phyloP scores from a whole-genome alignment of 2,888 invertebrate genomes.

The Chelonus formosanus region DNA sequence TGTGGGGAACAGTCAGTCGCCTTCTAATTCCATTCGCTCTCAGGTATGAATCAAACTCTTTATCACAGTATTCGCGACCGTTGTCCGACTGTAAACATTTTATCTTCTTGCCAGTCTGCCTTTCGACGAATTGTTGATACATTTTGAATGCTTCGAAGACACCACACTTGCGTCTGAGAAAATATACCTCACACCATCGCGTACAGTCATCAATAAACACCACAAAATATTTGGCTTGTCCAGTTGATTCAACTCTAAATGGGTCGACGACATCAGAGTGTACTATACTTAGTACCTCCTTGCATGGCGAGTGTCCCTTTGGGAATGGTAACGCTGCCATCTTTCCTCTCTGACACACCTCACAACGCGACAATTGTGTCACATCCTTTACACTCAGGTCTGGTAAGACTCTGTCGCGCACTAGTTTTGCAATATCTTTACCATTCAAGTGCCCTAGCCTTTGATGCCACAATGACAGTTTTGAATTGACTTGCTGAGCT shows the following conservation, averaged over 20 bases:
- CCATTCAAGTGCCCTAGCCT: constrained; percentile 27
- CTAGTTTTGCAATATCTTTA: constrained; percentile 18
- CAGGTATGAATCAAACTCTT: constrained; percentile 5
- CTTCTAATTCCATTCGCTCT: constrained; percentile 39
- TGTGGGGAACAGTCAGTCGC: constrained; percentile 41
- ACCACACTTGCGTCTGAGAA: constrained; percentile 33
- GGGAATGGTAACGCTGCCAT: constrained; percentile 24
- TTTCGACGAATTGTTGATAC: constrained; percentile 33
- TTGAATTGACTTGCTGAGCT: neutral
- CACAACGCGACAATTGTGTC: constrained; percentile 1
- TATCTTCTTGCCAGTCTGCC: constrained; percentile 33
- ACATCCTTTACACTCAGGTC: neutral
- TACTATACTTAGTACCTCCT: constrained; percentile 10
- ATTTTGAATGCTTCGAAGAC: constrained; percentile 33
- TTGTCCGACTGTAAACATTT: constrained; percentile 36
- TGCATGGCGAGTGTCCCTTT: too few species aligned
- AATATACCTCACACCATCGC: constrained; percentile 37
- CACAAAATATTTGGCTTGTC: constrained; percentile 20
- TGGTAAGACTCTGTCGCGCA: neutral
- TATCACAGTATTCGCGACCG: constrained; percentile 33
- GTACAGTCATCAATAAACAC: constrained; percentile 23
- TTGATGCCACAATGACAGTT: constrained; percentile 25
- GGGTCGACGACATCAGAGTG: constrained; percentile 24
- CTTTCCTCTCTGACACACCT: constrained; percentile 10
- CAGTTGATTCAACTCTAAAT: constrained; percentile 12